Base-by-base conservation (phyloP, 2,888 invertebrate species). In the Barypeithes pellucidus region DNA sequence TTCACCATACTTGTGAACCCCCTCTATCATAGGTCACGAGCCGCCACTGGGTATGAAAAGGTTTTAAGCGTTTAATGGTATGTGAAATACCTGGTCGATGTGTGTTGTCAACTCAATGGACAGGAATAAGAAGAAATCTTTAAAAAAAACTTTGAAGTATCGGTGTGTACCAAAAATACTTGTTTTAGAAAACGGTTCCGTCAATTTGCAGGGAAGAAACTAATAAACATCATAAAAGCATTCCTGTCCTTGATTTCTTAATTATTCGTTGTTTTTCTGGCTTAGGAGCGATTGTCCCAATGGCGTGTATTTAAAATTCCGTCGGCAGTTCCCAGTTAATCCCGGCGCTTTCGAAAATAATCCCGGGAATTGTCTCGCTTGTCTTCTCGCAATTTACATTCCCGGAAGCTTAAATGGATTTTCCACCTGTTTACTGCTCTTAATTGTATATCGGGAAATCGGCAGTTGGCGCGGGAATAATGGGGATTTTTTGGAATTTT, bases 371-470 rank as follows among this genome's bases (percentile, higher is more conserved):
- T 79, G 77, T 80, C 79, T 76, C 77, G 77, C 78, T 76, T 77
- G 76, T 79, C 79, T 77, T 77, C 75, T 77, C 77, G 77, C 77
- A 80, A 82, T 82, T 82, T 82, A 81, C 82, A 82, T 82, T 81
- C 79, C 75, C 76, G 77, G 60, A 77, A 45, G 81, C 80, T 81
- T 82, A 81, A 79, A 80, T 79, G 80, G 81, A 81, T 81, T 81
- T 80, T 77, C 80, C 79, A 82, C 81, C 81, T 82, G 81, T 81
- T 81, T 81, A 80, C 73, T 16, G 65, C 62, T 43, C 43, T 69
- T 65, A 73, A 69, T 73, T 73, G 70, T 39, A 39, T 67, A 60
- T 60, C 41, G 57, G 57, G 14, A 62, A 61, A 61, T 61, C 39
- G 62, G 16, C 41, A 41, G 62, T 52, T 52, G 22, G 52, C 52